Evolutionary conservation across 2,797 vertebrate genomes (phyloP), one percentile per base, ranked within the genome.

Genomic region (Microcaecilia unicolor): DNA sequence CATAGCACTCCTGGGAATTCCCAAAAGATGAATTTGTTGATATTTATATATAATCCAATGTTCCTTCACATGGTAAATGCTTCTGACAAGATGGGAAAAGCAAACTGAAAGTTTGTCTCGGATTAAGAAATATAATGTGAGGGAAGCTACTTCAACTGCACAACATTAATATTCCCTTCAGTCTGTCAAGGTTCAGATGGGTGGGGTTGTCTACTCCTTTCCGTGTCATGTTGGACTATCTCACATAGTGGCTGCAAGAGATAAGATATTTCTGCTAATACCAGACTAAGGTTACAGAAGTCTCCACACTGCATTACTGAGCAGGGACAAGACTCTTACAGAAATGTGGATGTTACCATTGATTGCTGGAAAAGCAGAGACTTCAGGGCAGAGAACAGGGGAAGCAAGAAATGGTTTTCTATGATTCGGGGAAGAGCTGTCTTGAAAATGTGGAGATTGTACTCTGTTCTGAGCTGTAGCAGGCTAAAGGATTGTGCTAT

Each of bases 271-370:
- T 74, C 61, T 67, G 73, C 57, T 74, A 79, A 69, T 72, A 71
- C 72, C 71, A 72, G 79, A 68, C 73, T 78, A 78, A 73, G 67
- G 82, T 81, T 84, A 82, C 80, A 80, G 81, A 74, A 79, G 73
- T 72, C 68, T 81, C 81, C 76, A 81, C 74, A 83, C 72, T n/a
- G n/a, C n/a, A n/a, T n/a, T n/a, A 28, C 26, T 28, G 28, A 26
- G 5, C n/a, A n/a, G n/a, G n/a, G n/a, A n/a, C n/a, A n/a, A n/a
- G n/a, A n/a, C n/a, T n/a, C n/a, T n/a, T n/a, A n/a, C n/a, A n/a
- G n/a, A n/a, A n/a, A n/a, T n/a, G n/a, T n/a, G n/a, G n/a, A n/a
- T n/a, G n/a, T n/a, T n/a, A n/a, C n/a, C n/a, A n/a, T n/a, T n/a
- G n/a, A n/a, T n/a, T n/a, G n/a, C n/a, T n/a, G n/a, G n/a, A n/a